Percentiles rank a stretch among this genome's conserved stretches.
phyloP scores from a whole-genome alignment of 2,797 vertebrate species.

The Syndactyla subalaris region DNA sequence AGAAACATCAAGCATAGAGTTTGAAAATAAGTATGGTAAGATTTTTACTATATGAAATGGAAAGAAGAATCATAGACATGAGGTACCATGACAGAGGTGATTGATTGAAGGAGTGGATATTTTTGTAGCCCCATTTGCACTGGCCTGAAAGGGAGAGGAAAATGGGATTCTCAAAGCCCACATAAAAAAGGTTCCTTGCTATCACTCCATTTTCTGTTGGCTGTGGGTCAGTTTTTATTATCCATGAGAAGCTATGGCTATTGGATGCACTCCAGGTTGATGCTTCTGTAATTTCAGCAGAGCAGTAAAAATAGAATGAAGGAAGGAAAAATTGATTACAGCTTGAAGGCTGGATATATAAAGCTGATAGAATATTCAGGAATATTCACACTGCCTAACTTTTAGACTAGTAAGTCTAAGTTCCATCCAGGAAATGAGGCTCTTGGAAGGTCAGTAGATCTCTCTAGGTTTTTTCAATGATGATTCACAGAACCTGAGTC shows the following conservation, averaged over 20 bases:
- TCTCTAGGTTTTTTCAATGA: neutral
- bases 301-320: conserved; percentile 22
- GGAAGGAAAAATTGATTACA: conserved; percentile 14
- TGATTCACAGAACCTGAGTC: neutral
- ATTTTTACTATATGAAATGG: neutral
- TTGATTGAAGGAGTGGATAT: neutral
- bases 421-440: neutral
- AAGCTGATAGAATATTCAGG: neutral
- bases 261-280: neutral
- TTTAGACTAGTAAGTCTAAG: neutral
- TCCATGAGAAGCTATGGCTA: neutral
- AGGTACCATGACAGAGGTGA: neutral
- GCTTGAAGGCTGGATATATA: neutral
- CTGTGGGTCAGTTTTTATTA: conserved; percentile 34
- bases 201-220: neutral
- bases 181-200: neutral
- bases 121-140: neutral
- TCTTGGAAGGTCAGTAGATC: neutral
- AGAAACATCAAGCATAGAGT: neutral
- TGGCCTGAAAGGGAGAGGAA: neutral
- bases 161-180: neutral
- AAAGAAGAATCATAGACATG: neutral
- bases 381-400: neutral
- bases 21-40: neutral
- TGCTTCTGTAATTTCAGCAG: conserved; percentile 28